A percentile compares a stretch with the other conserved stretches of the same genome.
Evolutionary conservation across 2,797 vertebrate species (phyloP).

Genomic region (Characodon lateralis): DNA sequence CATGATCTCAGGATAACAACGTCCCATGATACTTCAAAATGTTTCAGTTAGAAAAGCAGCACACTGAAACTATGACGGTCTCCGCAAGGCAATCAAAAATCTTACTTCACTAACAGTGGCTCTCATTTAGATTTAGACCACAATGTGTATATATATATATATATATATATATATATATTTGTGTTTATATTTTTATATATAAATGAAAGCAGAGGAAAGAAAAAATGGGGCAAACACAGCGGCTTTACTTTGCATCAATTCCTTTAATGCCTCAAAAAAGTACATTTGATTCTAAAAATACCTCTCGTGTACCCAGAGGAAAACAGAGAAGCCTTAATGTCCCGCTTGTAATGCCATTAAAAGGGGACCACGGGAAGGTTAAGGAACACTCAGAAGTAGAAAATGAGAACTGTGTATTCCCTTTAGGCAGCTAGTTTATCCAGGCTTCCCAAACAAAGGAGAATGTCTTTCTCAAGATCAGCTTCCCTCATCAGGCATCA

Average conservation of each 20-base stretch:
- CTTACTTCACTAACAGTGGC: not conserved
- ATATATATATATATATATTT: too few relatives aligned
- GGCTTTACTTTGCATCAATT: slow-evolving; percentile 31
- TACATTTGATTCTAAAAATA: slow-evolving; percentile 62
- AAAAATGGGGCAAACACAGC: slow-evolving; percentile 12
- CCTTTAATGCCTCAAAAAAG: slow-evolving; percentile 30
- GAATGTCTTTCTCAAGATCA: not conserved
- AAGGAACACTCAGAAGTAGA: slow-evolving; percentile 34
- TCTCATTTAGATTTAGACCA: not conserved
- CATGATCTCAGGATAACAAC: slow-evolving; percentile 6
- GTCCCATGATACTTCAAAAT: not conserved
- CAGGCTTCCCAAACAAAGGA: slow-evolving; percentile 29
- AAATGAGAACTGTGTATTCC: slow-evolving; percentile 38
- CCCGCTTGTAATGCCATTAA: slow-evolving; percentile 41
- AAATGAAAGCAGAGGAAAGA: not conserved
- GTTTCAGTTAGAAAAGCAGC: slow-evolving; percentile 1
- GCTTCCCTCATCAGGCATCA: not conserved
- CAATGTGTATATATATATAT: too few relatives aligned
- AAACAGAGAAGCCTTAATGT: slow-evolving; percentile 35
- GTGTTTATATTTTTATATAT: not conserved
- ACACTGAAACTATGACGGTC: slow-evolving; percentile 4
- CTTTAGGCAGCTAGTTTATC: slow-evolving; percentile 24
- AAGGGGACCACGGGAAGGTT: slow-evolving; percentile 43
- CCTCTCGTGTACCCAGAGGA: not conserved
- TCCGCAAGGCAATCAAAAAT: slow-evolving; percentile 12